Evolutionary conservation across 1,140 invertebrate genomes (phyloP), one percentile per base, ranked within the genome.

Genomic region (Caenorhabditis tropicalis): DNA sequence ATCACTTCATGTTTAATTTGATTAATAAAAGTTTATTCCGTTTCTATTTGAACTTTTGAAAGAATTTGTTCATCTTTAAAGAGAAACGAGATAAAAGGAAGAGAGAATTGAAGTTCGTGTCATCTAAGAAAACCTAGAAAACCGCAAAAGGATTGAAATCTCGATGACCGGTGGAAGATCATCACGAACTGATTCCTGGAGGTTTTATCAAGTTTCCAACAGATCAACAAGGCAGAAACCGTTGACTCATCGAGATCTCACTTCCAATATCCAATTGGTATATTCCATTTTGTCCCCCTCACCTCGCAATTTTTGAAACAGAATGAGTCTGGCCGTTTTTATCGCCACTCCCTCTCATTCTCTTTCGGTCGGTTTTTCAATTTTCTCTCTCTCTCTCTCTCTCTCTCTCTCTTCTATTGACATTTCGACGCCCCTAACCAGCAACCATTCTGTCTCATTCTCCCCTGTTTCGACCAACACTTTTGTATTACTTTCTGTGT

Each of bases 361-460:
- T 9, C 29, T 27, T 33, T 43, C 65, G 29, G 15, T 43, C 21
- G 24, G n/a, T 74, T 74, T 31, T 74, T 29, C 36, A n/a, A n/a
- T n/a, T 16, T 19, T 65, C n/a, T 6, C 10, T 43, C 43, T 15
- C 12, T 15, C 31, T 9, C 36, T n/a, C 36, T 16, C 10, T 65
- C n/a, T 6, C 10, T 43, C 43, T 15, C 12, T 15, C 31, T 9
- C 36, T n/a, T 65, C 31, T 65, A 65, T 65, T 65, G 58, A 65
- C 58, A 65, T 65, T 65, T 65, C 58, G 19, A 65, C 58, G 58
- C 36, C 65, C 56, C 33, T 43, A 74, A 74, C 65, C 65, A 74
- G 65, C 65, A 39, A 43, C 36, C 65, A 74, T 74, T 43, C 36
- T 43, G 19, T 74, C 65, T 74, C 65, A 19, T 51, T 74, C n/a